phyloP scores from a whole-genome alignment of 2,113 vertebrate genomes.

The Oreochromis spilurus region DNA sequence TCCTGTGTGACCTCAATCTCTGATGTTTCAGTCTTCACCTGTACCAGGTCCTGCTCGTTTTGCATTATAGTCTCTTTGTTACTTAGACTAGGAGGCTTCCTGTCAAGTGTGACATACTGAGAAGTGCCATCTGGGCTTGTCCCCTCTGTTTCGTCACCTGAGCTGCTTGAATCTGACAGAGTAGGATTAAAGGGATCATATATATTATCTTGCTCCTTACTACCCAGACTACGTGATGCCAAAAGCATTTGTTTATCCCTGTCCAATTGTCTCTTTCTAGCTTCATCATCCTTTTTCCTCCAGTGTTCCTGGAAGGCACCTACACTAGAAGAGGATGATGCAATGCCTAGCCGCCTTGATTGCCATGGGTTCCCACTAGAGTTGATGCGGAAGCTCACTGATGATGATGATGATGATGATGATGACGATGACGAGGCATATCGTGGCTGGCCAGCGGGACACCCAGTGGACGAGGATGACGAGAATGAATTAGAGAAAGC shows the following conservation, averaged over 20 bases:
- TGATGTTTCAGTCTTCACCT: slow-evolving; percentile 50
- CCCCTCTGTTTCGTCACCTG: slow-evolving; percentile 54
- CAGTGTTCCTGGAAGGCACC: slow-evolving; percentile 67
- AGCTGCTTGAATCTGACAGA: slow-evolving; percentile 82
- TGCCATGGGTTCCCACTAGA: slow-evolving; percentile 84
- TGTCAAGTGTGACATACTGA: neutral
- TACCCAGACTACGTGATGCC: slow-evolving; percentile 41
- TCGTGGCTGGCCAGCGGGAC: slow-evolving; percentile 31
- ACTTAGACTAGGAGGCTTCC: neutral
- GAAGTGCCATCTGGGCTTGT: neutral
- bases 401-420: slow-evolving; percentile 54
- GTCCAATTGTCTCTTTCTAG: slow-evolving; percentile 56
- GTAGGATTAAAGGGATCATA: slow-evolving; percentile 97
- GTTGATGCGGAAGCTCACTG: slow-evolving; percentile 88
- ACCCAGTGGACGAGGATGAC: slow-evolving; percentile 26
- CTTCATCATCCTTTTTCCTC: slow-evolving; percentile 71
- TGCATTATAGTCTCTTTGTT: neutral
- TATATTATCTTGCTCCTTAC: slow-evolving; percentile 76
- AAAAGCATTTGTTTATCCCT: slow-evolving; percentile 59
- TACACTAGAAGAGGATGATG: slow-evolving; percentile 52
- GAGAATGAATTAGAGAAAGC: slow-evolving; percentile 53
- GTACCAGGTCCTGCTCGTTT: neutral
- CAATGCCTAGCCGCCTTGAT: slow-evolving; percentile 64
- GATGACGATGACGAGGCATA: slow-evolving; percentile 48
- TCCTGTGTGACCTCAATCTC: slow-evolving; percentile 21